Conservation (phyloP, 2,797 vertebrate genomes). For the Sebastes taczanowskii region DNA sequence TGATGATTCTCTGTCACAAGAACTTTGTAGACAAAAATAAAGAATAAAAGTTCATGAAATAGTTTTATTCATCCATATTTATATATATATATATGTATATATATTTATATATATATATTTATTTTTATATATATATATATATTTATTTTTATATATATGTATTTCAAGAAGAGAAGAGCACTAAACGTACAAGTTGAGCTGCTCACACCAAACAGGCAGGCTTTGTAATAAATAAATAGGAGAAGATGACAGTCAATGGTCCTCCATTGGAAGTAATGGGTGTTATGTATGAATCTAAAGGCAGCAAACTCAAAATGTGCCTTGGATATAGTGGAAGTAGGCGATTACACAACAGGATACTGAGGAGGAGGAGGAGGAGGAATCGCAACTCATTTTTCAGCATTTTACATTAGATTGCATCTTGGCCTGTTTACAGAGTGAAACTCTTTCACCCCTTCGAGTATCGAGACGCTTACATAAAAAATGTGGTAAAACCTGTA, state of each 20-base stretch:
- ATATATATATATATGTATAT: background rate
- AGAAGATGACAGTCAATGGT: background rate
- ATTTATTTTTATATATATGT: background rate
- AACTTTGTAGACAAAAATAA: background rate
- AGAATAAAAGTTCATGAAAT: constrained; percentile 7
- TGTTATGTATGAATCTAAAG: background rate
- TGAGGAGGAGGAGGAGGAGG: background rate
- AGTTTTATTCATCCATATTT: constrained; percentile 25
- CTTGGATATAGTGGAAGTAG: background rate
- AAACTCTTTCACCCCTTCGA: background rate
- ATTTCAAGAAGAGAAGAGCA: background rate
- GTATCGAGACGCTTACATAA: too few species aligned
- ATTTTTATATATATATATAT: too few species aligned
- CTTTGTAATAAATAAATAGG: constrained; percentile 41
- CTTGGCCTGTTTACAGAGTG: background rate
- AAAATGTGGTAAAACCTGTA: background rate
- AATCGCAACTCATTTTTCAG: background rate
- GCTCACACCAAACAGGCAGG: background rate
- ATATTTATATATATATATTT: background rate
- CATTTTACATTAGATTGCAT: background rate
- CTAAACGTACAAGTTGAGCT: background rate
- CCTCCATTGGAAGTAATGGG: background rate
- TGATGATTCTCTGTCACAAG: background rate
- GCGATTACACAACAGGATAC: constrained; percentile 1
- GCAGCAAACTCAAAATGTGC: background rate